phyloP scores from a whole-genome alignment of 2,888 invertebrate genomes.

The Thyatira batis region DNA sequence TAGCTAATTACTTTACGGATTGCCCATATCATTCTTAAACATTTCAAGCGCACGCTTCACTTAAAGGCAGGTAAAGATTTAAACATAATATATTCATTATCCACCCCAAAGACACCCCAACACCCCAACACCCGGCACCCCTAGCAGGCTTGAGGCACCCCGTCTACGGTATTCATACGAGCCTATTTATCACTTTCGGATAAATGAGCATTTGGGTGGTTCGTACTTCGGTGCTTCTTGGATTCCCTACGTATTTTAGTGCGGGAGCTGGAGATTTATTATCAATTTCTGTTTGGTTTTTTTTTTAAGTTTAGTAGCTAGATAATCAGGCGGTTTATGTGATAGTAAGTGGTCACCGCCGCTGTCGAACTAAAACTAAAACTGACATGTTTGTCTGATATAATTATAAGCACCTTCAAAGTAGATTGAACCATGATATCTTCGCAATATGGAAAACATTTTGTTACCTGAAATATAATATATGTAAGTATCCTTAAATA shows the following conservation, averaged over 20 bases:
- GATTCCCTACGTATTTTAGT: conserved; percentile 33
- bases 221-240: conserved; percentile 37
- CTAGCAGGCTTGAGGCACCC: neutral
- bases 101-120: conserved; percentile 25
- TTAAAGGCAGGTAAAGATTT: conserved; percentile 50
- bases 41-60: conserved; percentile 27
- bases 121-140: conserved; percentile 13
- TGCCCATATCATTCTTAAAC: conserved; percentile 4
- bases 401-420: too few species aligned
- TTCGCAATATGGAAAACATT: too few species aligned
- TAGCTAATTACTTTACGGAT: too few species aligned
- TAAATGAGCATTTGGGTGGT: conserved; percentile 67
- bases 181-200: conserved; percentile 75
- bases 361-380: too few species aligned
- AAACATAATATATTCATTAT: conserved; percentile 69
- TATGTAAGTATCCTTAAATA: too few species aligned
- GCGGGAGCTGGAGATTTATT: conserved; percentile 14
- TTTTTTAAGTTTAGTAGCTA: too few species aligned
- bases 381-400: too few species aligned
- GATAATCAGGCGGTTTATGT: too few species aligned
- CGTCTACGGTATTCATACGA: conserved; percentile 50
- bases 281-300: neutral
- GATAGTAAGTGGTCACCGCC: too few species aligned
- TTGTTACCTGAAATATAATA: too few species aligned
- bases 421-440: too few species aligned